phyloP scores from a whole-genome alignment of 1,140 invertebrate species.

The Potamilus streckersoni region DNA sequence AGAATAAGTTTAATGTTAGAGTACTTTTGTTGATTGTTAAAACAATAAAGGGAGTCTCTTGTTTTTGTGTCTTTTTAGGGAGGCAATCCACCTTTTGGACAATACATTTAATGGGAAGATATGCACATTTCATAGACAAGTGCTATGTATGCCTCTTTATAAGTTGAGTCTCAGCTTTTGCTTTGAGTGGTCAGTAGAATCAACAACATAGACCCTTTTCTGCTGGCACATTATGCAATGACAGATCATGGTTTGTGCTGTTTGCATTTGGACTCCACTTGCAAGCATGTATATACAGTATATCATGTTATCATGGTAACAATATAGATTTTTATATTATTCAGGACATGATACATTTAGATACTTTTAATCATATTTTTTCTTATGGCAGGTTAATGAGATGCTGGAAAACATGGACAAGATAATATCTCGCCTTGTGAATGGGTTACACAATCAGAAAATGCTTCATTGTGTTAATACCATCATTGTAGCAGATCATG shows the following conservation, averaged over 20 bases:
- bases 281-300: neutral
- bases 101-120: too few relatives aligned
- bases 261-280: too few relatives aligned
- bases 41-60: too few relatives aligned
- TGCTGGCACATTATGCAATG: too few relatives aligned
- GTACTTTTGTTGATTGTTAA: neutral
- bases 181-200: too few relatives aligned
- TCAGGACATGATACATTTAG: neutral
- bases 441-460: slow-evolving; percentile 69
- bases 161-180: too few relatives aligned
- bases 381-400: slow-evolving; percentile 50
- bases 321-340: neutral
- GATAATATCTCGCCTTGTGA: slow-evolving; percentile 76
- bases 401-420: slow-evolving; percentile 73
- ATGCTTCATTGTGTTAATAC: slow-evolving; percentile 67
- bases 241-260: too few relatives aligned
- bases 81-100: too few relatives aligned
- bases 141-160: neutral
- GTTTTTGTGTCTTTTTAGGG: too few relatives aligned
- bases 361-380: neutral
- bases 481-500: slow-evolving; percentile 62
- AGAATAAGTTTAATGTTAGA: neutral
- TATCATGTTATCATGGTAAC: neutral
- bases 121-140: neutral
- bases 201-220: too few relatives aligned